Conservation (phyloP, 2,888 invertebrate genomes). For the Artemia sinica region DNA sequence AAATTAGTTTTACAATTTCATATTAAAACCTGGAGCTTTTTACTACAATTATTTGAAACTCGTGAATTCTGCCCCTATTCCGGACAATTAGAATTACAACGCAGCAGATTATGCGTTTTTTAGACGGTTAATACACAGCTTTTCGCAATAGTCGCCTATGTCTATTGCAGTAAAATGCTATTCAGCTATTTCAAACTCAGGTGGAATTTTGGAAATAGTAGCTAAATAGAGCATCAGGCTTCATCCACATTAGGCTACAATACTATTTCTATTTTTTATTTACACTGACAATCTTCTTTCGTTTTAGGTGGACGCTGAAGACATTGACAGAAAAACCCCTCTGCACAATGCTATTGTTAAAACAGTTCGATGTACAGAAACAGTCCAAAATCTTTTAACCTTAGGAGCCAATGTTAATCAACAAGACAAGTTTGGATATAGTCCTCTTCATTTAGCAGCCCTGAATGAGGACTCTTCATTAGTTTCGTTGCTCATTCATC, state of each 20-base stretch:
- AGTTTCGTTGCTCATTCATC: slow-evolving; percentile 49
- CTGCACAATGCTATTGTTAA: slow-evolving; percentile 63
- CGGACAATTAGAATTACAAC: no score
- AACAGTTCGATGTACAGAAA: slow-evolving; percentile 50
- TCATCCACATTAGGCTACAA: neutral
- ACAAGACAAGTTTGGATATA: slow-evolving; percentile 53
- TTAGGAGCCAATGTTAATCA: slow-evolving; percentile 40
- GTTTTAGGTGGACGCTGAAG: slow-evolving; percentile 41
- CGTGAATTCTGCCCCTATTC: no score
- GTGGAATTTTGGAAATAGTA: no score
- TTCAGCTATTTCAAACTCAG: no score
- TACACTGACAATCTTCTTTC: slow-evolving; percentile 22
- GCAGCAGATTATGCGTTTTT: no score
- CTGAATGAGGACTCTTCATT: slow-evolving; percentile 61
- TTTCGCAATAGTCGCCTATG: no score
- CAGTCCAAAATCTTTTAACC: slow-evolving; percentile 42
- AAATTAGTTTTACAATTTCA: no score
- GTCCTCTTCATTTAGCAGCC: slow-evolving; percentile 62
- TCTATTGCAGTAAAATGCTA: no score
- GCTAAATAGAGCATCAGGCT: no score
- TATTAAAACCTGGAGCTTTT: no score
- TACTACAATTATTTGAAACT: no score
- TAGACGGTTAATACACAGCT: no score
- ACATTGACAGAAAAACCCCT: slow-evolving; percentile 56
- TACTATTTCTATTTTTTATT: neutral